Percentiles rank a stretch among this genome's conserved stretches.
phyloP scores from a whole-genome alignment of 1,140 invertebrate species.

The Diorhabda carinulata region DNA sequence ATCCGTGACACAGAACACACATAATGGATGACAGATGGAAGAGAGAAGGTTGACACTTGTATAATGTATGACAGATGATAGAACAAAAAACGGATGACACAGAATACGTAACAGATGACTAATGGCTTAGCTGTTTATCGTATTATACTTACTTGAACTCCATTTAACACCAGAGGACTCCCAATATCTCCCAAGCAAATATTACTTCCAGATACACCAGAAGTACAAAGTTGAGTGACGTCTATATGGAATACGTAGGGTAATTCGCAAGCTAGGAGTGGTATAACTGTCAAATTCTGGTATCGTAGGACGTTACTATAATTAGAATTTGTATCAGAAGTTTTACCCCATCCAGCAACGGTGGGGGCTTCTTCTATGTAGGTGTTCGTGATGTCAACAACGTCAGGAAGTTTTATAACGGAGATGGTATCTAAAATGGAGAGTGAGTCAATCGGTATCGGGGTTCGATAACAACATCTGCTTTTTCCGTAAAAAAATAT shows the following conservation, averaged over 20 bases:
- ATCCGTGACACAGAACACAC: no score
- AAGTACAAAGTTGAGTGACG: slow-evolving; percentile 50
- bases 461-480: no score
- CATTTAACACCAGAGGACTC: slow-evolving; percentile 47
- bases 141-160: slow-evolving; percentile 26
- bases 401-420: slow-evolving; percentile 46
- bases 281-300: slow-evolving; percentile 37
- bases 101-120: no score
- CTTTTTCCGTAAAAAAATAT: neutral
- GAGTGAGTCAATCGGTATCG: no score
- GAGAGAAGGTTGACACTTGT: no score
- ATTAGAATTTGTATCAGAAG: slow-evolving; percentile 39
- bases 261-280: slow-evolving; percentile 38
- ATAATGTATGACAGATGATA: no score
- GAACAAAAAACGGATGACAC: no score
- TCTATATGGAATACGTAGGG: slow-evolving; percentile 42
- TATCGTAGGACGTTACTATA: slow-evolving; percentile 41
- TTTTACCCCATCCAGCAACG: slow-evolving; percentile 53
- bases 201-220: slow-evolving; percentile 47
- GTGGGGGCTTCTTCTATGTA: slow-evolving; percentile 47
- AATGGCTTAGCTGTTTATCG: neutral
- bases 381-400: slow-evolving; percentile 41
- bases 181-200: slow-evolving; percentile 50
- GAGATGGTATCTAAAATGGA: slow-evolving; percentile 22
- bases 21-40: no score